Evolutionary conservation across 2,888 invertebrate species (phyloP).

Genomic region (Drosophila buzzatii): DNA sequence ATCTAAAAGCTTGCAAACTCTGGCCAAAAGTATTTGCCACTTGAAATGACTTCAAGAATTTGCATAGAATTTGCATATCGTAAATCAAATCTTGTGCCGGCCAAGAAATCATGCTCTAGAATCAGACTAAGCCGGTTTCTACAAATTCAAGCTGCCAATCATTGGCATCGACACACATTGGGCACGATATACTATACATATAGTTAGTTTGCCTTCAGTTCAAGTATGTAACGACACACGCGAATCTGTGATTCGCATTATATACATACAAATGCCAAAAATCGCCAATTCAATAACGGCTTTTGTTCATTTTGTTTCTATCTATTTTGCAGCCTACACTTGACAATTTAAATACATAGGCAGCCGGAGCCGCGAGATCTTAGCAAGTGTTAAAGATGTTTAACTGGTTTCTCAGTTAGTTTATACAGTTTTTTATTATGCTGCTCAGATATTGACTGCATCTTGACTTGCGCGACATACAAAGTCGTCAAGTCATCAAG

Average conservation of each 20-base stretch:
- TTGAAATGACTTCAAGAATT: conserved; percentile 26
- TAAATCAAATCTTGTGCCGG: conserved; percentile 9
- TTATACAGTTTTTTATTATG: conserved; percentile 28
- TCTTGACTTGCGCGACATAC: conserved; percentile 20
- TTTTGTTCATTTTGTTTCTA: conserved; percentile 33
- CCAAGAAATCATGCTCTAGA: conserved; percentile 56
- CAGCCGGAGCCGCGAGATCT: conserved; percentile 6
- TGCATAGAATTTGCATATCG: conserved; percentile 43
- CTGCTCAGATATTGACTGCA: conserved; percentile 8
- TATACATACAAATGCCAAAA: conserved; percentile 43
- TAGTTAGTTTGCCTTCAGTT: conserved; percentile 32
- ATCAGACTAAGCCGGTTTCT: conserved; percentile 63
- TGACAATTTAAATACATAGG: conserved; percentile 54
- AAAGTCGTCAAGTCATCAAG: conserved; percentile 40
- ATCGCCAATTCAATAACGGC: conserved; percentile 48
- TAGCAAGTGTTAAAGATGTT: conserved; percentile 51
- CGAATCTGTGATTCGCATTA: conserved; percentile 9
- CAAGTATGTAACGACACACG: conserved; percentile 40
- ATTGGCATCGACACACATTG: background rate
- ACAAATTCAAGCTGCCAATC: conserved; percentile 25
- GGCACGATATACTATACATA: background rate
- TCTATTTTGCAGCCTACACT: conserved; percentile 52
- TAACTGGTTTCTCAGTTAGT: conserved; percentile 65
- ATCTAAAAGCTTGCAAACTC: background rate
- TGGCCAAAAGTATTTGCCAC: background rate